Percentiles rank a stretch among this genome's conserved stretches.
These are phyloP conservation scores for Limonius californicus DNA, from an alignment of 1,140 invertebrate species.

Conservation along the genomic window DNA sequence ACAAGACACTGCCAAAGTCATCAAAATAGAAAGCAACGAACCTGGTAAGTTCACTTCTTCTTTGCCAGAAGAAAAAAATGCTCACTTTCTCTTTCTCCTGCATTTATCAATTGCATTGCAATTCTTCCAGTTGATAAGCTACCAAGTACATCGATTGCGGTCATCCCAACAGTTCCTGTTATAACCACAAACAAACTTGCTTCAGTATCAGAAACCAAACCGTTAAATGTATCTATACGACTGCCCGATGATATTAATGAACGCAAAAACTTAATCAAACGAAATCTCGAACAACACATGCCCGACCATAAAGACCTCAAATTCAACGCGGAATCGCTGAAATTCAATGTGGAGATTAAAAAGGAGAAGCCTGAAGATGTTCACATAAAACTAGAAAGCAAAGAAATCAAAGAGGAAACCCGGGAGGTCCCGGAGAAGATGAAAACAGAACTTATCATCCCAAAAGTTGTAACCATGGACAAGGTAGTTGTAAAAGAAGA, in stretches of 20 bases:
- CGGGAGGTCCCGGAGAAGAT: constrained; percentile 32
- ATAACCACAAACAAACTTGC: constrained; percentile 35
- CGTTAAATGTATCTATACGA: constrained; percentile 44
- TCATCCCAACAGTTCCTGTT: constrained; percentile 30
- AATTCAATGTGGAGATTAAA: constrained; percentile 33
- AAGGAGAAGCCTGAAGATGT: constrained; percentile 43
- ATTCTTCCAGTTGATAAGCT: constrained; percentile 15
- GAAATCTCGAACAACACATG: constrained; percentile 36
- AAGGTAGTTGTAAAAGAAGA: constrained; percentile 52
- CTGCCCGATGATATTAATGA: constrained; percentile 45
- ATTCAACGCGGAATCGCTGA: constrained; percentile 26
- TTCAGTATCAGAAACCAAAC: constrained; percentile 21
- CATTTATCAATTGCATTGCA: no score
- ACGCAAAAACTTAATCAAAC: constrained; percentile 44
- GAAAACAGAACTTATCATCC: constrained; percentile 58
- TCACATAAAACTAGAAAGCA: constrained; percentile 25
- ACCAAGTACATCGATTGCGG: constrained; percentile 34
- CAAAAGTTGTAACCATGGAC: constrained; percentile 48
- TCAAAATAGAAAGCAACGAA: constrained; percentile 21
- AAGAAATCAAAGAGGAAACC: constrained; percentile 24
- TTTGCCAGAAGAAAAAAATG: no score
- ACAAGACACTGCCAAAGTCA: neutral
- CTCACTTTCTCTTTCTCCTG: no score
- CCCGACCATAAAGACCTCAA: constrained; percentile 32
- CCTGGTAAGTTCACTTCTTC: constrained; percentile 28